Evolutionary conservation across 2,888 invertebrate genomes (phyloP).

Genomic region (Catocala sponsa): DNA sequence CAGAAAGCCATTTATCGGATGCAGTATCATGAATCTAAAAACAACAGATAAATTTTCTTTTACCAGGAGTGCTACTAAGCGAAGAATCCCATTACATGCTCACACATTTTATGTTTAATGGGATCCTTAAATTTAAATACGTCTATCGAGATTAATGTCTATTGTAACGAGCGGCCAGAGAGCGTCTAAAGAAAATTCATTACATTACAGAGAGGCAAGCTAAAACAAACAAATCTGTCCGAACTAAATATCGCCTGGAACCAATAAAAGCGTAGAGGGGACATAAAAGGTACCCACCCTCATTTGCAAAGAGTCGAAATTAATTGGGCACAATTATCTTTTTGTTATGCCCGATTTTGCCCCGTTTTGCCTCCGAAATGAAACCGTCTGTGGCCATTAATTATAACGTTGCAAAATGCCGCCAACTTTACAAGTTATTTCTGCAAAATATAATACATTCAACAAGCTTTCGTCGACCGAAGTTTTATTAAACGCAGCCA

Average conservation of each 20-base stretch:
- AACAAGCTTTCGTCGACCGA: constrained; percentile 53
- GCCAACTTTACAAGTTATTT: constrained; percentile 60
- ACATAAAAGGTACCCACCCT: constrained; percentile 68
- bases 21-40: neutral
- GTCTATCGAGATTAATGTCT: constrained; percentile 44
- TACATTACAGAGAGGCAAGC: constrained; percentile 63
- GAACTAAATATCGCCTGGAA: constrained; percentile 65
- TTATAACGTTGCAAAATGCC: constrained; percentile 70
- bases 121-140: constrained; percentile 41
- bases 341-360: constrained; percentile 69
- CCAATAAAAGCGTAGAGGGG: constrained; percentile 70
- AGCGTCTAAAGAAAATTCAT: constrained; percentile 60
- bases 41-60: neutral
- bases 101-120: constrained; percentile 16
- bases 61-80: constrained; percentile 1
- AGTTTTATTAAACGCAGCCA: constrained; percentile 58
- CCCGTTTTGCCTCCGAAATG: constrained; percentile 56
- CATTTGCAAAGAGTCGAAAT: constrained; percentile 81
- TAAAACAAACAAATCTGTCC: constrained; percentile 72
- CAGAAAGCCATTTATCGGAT: no score
- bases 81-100: constrained; percentile 6
- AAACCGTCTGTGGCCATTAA: constrained; percentile 75
- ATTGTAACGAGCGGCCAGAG: constrained; percentile 40
- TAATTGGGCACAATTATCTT: constrained; percentile 85
- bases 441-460: constrained; percentile 59